Percentiles rank a stretch among this genome's conserved stretches.
Conservation (phyloP, 1,140 invertebrate species). For the Epicauta chinensis region DNA sequence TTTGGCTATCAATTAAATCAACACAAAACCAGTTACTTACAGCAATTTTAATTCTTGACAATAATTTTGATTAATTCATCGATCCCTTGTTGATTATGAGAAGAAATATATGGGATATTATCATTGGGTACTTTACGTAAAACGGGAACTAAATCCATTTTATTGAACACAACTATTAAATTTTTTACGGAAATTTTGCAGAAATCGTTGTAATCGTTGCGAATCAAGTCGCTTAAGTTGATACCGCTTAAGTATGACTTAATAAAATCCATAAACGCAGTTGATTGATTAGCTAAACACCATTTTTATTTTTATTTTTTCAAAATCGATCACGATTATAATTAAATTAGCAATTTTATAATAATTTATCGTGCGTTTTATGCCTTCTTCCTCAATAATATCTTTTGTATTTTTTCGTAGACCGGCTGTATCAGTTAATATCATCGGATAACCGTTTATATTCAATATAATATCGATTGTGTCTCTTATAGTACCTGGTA, state of each 20-base stretch:
- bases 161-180: conserved; percentile 56
- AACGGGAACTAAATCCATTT: conserved; percentile 50
- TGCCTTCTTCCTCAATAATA: conserved; percentile 72
- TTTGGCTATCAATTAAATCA: conserved; percentile 15
- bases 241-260: conserved; percentile 43
- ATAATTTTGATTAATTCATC: conserved; percentile 51
- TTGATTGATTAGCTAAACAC: conserved; percentile 15
- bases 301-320: conserved; percentile 35
- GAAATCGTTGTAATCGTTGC: conserved; percentile 21
- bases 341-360: conserved; percentile 59
- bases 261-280: conserved; percentile 40
- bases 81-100: conserved; percentile 54
- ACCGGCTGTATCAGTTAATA: conserved; percentile 84
- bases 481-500: conserved; percentile 85
- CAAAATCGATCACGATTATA: conserved; percentile 58
- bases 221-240: conserved; percentile 38
- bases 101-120: conserved; percentile 51
- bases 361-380: conserved; percentile 58
- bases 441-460: conserved; percentile 73
- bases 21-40: conserved; percentile 44
- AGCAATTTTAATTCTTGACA: conserved; percentile 49
- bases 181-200: conserved; percentile 35
- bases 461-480: conserved; percentile 71
- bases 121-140: conserved; percentile 25
- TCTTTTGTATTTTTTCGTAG: conserved; percentile 58